A percentile compares a stretch with the other conserved stretches of the same genome.
These are phyloP conservation scores for human (Homo sapiens) DNA, from an alignment of 2,113 vertebrate genomes.

Conservation along the genomic window GRCh38 chr5:75914501-75915000, in stretches of 20 bases:
- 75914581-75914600: background rate
- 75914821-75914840: too few relatives aligned
- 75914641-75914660: background rate
- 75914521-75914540: background rate
- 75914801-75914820: background rate
- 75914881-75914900: too few relatives aligned
- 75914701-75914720: background rate
- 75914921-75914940: too few relatives aligned
- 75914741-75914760: background rate
- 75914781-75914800: background rate
- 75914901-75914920: too few relatives aligned
- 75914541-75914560: background rate
- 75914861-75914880: too few relatives aligned
- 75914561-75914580: too few relatives aligned
- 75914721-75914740: background rate
- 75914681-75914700: background rate
- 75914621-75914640: background rate
- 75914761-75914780: background rate
- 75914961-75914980: too few relatives aligned
- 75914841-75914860: too few relatives aligned
- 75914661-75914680: background rate
- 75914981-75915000: too few relatives aligned
- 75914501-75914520: background rate
- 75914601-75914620: background rate
- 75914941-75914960: too few relatives aligned